phyloP scores from a whole-genome alignment of 2,888 invertebrate species.

The Tenthredo amoena region DNA sequence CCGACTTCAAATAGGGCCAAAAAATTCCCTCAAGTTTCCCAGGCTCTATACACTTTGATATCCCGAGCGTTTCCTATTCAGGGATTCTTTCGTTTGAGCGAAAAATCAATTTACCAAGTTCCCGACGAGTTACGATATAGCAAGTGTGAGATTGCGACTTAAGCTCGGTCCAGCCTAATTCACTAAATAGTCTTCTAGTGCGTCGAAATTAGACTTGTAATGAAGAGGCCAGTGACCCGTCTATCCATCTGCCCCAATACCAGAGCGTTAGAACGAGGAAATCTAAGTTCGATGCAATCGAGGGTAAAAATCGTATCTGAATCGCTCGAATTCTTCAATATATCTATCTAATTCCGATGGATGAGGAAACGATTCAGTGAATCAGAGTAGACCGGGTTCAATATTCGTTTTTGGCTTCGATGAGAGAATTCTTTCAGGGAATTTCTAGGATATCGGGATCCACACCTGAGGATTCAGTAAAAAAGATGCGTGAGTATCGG shows the following conservation, averaged over 20 bases:
- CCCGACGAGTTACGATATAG: neutral
- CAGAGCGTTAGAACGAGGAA: neutral
- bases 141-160: neutral
- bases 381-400: no score
- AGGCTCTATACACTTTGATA: neutral
- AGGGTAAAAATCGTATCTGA: neutral
- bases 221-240: neutral
- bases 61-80: neutral
- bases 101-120: neutral
- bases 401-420: no score
- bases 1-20: neutral
- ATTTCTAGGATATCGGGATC: no score
- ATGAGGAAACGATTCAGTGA: no score
- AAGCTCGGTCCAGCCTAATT: neutral
- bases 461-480: no score
- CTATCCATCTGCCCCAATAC: neutral
- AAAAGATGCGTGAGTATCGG: no score
- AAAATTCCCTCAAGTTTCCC: neutral
- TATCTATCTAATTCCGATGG: no score
- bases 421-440: no score
- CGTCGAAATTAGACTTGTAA: neutral
- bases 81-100: neutral
- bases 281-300: neutral
- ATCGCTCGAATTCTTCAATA: no score
- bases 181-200: neutral